Evolutionary conservation across 2,113 vertebrate genomes (phyloP).

Genomic region (Eretmodus cyanostictus): DNA sequence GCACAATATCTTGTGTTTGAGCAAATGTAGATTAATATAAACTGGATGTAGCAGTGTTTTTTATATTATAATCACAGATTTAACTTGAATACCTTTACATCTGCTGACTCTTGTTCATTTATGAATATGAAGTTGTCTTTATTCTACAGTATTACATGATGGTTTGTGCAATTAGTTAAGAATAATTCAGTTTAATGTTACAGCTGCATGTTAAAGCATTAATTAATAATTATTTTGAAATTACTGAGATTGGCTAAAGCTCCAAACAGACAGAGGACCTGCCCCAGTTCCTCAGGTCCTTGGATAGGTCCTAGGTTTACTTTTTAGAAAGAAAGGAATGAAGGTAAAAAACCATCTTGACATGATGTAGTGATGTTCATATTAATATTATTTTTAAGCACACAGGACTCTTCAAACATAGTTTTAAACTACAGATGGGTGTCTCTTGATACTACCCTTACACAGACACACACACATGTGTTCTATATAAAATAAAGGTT

Average conservation of each 20-base stretch:
- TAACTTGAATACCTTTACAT: neutral
- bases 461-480: neutral
- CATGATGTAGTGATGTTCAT: neutral
- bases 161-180: neutral
- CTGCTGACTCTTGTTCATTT: neutral
- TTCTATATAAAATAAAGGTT: neutral
- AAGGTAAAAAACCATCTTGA: neutral
- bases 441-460: neutral
- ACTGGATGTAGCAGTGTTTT: neutral
- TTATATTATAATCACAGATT: neutral
- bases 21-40: neutral
- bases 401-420: neutral
- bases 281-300: neutral
- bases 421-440: neutral
- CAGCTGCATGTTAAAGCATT: neutral
- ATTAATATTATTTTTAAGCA: neutral
- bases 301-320: neutral
- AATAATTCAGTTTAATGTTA: neutral
- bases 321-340: neutral
- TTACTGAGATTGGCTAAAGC: neutral
- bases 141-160: neutral
- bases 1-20: neutral
- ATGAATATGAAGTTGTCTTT: neutral
- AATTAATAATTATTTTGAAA: neutral
- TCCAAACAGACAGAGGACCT: neutral